These are phyloP conservation scores for Proctacanthus coquilletti DNA, from an alignment of 1,140 invertebrate genomes.

Conservation along the genomic window DNA sequence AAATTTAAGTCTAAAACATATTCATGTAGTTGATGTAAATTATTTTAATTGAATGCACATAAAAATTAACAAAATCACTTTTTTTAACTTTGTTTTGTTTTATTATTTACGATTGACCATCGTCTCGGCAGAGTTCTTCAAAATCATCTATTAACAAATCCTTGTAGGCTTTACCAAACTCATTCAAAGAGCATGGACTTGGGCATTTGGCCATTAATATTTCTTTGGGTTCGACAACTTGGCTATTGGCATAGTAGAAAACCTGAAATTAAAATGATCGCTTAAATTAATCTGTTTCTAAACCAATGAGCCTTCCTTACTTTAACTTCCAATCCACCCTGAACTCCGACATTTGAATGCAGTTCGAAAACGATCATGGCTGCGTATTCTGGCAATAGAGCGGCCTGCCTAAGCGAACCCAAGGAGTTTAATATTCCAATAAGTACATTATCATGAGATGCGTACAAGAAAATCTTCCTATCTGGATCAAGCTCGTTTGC, in stretches of 20 bases:
- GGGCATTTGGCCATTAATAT: conserved; percentile 35
- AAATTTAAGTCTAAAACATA: too few relatives aligned
- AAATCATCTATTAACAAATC: conserved; percentile 35
- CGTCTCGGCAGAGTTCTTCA: conserved; percentile 37
- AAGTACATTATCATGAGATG: conserved; percentile 58
- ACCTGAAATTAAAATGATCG: too few relatives aligned
- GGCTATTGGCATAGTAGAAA: conserved; percentile 28
- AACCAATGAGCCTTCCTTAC: too few relatives aligned
- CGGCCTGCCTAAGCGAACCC: conserved; percentile 39
- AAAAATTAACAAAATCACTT: too few relatives aligned
- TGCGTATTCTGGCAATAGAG: conserved; percentile 50
- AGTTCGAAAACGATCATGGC: conserved; percentile 51
- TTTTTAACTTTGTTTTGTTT: too few relatives aligned
- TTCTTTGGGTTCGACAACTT: conserved; percentile 27
- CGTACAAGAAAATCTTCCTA: conserved; percentile 43
- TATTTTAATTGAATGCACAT: too few relatives aligned
- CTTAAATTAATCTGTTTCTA: too few relatives aligned
- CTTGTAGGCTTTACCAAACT: conserved; percentile 29
- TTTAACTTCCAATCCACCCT: conserved; percentile 32
- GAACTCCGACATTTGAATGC: conserved; percentile 31
- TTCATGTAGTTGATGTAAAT: too few relatives aligned
- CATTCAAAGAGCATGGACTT: conserved; percentile 30
- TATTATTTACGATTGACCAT: too few relatives aligned
- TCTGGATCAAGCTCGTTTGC: conserved; percentile 20
- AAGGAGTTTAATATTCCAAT: conserved; percentile 50